Conservation (phyloP, 2,888 invertebrate species). For the Ctena decussata region DNA sequence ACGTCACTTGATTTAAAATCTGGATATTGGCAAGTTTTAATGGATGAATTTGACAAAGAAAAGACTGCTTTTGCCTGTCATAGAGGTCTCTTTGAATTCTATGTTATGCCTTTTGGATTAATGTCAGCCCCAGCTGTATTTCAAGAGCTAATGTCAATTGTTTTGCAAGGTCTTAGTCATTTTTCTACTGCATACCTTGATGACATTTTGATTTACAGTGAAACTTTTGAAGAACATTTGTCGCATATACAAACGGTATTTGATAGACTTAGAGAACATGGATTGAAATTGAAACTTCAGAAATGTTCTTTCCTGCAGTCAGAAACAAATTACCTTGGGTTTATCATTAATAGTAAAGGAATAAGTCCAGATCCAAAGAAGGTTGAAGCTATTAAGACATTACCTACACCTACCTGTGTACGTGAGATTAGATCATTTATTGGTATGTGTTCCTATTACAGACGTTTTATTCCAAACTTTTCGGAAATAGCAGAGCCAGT, state of each 20-base stretch:
- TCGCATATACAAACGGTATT: not conserved
- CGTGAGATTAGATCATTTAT: conserved; percentile 38
- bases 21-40: conserved; percentile 13
- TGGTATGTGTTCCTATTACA: conserved; percentile 47
- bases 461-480: conserved; percentile 47
- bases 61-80: conserved; percentile 26
- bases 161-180: not conserved
- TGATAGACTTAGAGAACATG: not conserved
- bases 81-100: not conserved
- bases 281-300: not conserved
- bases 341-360: not conserved
- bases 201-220: not conserved
- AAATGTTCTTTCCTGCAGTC: not conserved
- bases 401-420: conserved; percentile 23
- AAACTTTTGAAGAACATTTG: not conserved
- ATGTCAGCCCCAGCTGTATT: not conserved
- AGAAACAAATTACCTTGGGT: not conserved
- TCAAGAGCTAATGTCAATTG: not conserved
- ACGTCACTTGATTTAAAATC: conserved; percentile 23
- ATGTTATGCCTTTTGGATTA: not conserved
- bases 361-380: not conserved
- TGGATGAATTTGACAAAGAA: not conserved
- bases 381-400: not conserved
- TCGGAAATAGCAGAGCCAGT: conserved; percentile 43
- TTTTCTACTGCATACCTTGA: not conserved